Conservation (phyloP, 2,888 invertebrate species). For the Belgica antarctica region DNA sequence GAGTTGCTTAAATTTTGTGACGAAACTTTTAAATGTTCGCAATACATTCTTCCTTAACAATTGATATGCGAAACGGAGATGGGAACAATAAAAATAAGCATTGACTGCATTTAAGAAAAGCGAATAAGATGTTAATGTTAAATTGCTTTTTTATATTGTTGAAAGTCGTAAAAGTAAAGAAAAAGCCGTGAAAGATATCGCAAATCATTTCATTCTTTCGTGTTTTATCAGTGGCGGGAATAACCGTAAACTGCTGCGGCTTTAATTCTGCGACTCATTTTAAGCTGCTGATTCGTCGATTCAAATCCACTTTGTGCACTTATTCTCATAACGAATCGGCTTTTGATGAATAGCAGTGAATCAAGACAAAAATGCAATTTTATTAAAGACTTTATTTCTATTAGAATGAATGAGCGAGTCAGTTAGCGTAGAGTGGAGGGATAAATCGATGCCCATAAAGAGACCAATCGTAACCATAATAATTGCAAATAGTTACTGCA, state of each 20-base stretch:
- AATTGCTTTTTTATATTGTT: constrained; percentile 8
- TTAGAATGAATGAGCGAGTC: background rate
- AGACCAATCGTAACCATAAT: background rate
- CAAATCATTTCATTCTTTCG: no score
- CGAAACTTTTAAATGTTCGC: no score
- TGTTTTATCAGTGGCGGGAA: no score
- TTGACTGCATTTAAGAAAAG: background rate
- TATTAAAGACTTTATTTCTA: background rate
- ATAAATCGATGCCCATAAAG: background rate
- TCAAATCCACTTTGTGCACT: no score
- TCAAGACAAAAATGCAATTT: background rate
- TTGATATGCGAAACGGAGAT: constrained; percentile 2
- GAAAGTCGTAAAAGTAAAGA: background rate
- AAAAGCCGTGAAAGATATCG: no score
- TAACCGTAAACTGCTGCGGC: no score
- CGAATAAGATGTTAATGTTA: background rate
- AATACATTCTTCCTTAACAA: constrained; percentile 8
- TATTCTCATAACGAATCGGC: no score
- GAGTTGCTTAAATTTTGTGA: no score
- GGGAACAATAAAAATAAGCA: constrained; percentile 3
- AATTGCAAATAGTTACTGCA: background rate
- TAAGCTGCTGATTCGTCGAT: no score
- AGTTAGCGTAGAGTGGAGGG: background rate
- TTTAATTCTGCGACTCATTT: no score
- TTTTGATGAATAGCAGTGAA: constrained; percentile 1